phyloP scores from a whole-genome alignment of 1,140 invertebrate genomes.

The Saccostrea cuccullata region DNA sequence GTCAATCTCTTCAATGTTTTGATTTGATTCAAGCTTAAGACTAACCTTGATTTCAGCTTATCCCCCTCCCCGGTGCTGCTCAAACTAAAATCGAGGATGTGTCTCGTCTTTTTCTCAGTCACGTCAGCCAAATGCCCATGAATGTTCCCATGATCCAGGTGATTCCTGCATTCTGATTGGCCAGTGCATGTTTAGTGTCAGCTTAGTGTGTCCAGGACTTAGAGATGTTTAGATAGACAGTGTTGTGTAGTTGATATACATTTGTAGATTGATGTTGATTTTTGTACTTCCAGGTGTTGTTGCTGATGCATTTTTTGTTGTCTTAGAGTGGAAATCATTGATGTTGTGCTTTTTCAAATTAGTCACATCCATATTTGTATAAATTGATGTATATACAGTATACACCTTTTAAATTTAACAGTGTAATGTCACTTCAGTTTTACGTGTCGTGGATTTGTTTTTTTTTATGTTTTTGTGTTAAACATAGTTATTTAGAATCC shows the following conservation, averaged over 20 bases:
- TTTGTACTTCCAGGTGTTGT: too few species aligned
- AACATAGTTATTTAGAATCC: too few species aligned
- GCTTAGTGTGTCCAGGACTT: not conserved
- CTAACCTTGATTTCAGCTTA: conserved; percentile 70
- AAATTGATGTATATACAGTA: too few species aligned
- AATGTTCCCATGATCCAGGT: conserved; percentile 78
- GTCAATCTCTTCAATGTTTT: conserved; percentile 21
- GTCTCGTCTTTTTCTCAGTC: conserved; percentile 76
- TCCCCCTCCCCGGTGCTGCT: conserved; percentile 76
- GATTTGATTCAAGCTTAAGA: conserved; percentile 41
- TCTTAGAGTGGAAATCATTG: too few species aligned
- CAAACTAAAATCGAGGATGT: conserved; percentile 79
- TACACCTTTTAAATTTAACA: too few species aligned
- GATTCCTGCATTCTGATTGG: conserved; percentile 46
- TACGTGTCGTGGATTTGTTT: too few species aligned
- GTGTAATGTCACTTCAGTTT: too few species aligned
- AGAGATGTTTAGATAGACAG: not conserved
- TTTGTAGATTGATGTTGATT: not conserved
- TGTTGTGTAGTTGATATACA: not conserved
- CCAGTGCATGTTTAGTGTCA: not conserved
- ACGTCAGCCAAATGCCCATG: conserved; percentile 78
- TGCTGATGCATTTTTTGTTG: too few species aligned
- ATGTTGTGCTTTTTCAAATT: too few species aligned
- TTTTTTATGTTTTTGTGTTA: too few species aligned
- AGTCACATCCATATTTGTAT: too few species aligned